Base-by-base conservation (phyloP, 2,888 invertebrate species). In the Caenorhabditis panamensis region DNA sequence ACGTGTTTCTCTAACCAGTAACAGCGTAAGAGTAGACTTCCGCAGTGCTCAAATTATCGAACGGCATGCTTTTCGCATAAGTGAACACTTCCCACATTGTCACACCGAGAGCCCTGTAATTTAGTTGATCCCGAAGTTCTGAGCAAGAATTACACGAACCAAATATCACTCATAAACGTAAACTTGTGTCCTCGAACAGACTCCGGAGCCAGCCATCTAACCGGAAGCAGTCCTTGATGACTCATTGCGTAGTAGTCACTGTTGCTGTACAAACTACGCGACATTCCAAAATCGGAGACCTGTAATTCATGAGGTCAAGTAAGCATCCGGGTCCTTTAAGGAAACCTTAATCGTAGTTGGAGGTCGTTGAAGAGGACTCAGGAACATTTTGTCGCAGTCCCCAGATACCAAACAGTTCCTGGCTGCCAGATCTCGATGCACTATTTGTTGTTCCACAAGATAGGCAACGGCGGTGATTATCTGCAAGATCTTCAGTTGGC, bases 1-100 rank as follows among this genome's bases (percentile, higher is more conserved):
- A n/a, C n/a, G n/a, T n/a, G n/a, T n/a, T n/a, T n/a, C n/a, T n/a
- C n/a, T n/a, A n/a, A 79, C 72, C 79, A 8, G 71, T 36, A 94
- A 16, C 28, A 0, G 54, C 22, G 28, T 49, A 67, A 4, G 75
- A 63, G n/a, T 98, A 96, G 24, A 98, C 97, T 92, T 98, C 97
- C 92, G 96, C 96, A 91, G 98, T 98, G 89, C 95, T 95, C 91
- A 95, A 96, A 28, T 96, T 96, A 90, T 94, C 94, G 92, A 97
- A 99, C 1, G 99, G 98, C 93, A 96, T 96, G 84, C 2, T 6
- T 6, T 96, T 93, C 36, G 98, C 98, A 92, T 95, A 98, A 91
- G 96, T 96, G 92, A 96, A 98, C 73, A 97, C 96, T 93, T 99
- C 99, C 97, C 97, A 99, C 56, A 99, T 92, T 16, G 98, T 96